Percentiles rank a stretch among this genome's conserved stretches.
Evolutionary conservation across 2,888 invertebrate genomes (phyloP).

Genomic region (Synanthedon vespiformis): DNA sequence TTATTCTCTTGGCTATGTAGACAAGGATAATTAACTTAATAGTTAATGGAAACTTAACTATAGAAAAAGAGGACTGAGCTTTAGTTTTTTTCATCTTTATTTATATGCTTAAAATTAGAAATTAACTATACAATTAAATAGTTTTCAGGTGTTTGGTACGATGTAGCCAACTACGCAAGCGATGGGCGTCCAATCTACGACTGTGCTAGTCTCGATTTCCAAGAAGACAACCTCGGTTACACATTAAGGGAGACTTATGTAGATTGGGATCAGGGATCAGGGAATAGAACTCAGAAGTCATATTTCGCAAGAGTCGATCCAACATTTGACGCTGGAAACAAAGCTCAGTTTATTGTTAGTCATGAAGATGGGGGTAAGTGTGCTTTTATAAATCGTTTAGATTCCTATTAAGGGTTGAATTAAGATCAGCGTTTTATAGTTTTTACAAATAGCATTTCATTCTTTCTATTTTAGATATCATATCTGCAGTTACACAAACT

Average conservation of each 20-base stretch:
- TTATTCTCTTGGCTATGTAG: too few relatives aligned
- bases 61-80: too few relatives aligned
- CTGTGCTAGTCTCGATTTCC: constrained; percentile 49
- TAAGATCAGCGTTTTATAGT: too few relatives aligned
- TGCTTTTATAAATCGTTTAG: too few relatives aligned
- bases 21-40: too few relatives aligned
- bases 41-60: too few relatives aligned
- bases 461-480: too few relatives aligned
- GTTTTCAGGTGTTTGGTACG: constrained; percentile 64
- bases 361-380: constrained; percentile 49
- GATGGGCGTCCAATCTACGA: constrained; percentile 48
- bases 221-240: constrained; percentile 56
- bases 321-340: constrained; percentile 53
- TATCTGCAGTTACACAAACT: too few relatives aligned
- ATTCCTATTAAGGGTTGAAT: too few relatives aligned
- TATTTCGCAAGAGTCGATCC: constrained; percentile 60
- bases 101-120: neutral
- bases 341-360: constrained; percentile 53
- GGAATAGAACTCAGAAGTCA: constrained; percentile 50
- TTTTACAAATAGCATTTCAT: too few relatives aligned
- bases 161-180: constrained; percentile 51
- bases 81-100: neutral
- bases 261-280: constrained; percentile 31
- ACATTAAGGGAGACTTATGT: constrained; percentile 52
- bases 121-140: constrained; percentile 10